These are phyloP conservation scores for Musca vetustissima DNA, from an alignment of 1,140 invertebrate genomes.

Conservation along the genomic window DNA sequence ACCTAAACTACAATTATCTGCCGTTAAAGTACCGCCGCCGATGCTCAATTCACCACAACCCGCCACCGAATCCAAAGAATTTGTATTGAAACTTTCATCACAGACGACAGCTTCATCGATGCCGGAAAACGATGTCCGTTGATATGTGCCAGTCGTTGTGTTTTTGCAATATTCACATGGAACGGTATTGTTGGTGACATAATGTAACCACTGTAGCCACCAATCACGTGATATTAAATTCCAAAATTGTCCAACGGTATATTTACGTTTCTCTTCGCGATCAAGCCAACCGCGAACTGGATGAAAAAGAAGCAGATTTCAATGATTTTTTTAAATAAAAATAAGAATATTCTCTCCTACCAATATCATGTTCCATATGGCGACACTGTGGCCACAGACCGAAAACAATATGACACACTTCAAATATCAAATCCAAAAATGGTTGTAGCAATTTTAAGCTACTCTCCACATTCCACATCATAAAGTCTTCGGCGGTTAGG, in stretches of 20 bases:
- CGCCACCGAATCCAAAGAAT: conserved; percentile 60
- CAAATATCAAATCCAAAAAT: conserved; percentile 76
- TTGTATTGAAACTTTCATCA: conserved; percentile 66
- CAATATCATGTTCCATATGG: conserved; percentile 78
- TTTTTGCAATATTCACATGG: conserved; percentile 53
- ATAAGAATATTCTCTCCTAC: conserved; percentile 51
- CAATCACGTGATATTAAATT: conserved; percentile 81
- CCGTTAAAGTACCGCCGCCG: conserved; percentile 54
- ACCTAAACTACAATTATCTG: conserved; percentile 56
- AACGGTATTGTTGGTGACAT: conserved; percentile 60
- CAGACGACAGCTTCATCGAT: conserved; percentile 64
- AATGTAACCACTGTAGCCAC: conserved; percentile 79
- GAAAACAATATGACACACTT: conserved; percentile 87
- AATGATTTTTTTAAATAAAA: conserved; percentile 8
- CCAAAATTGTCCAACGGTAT: conserved; percentile 80
- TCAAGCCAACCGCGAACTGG: conserved; percentile 75
- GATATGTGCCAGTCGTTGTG: conserved; percentile 28
- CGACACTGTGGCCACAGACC: conserved; percentile 77
- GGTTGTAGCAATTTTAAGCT: conserved; percentile 68
- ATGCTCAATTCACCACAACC: conserved; percentile 61
- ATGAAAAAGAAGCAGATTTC: not conserved
- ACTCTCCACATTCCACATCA: conserved; percentile 78
- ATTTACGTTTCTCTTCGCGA: conserved; percentile 72
- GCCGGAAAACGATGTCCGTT: conserved; percentile 30
- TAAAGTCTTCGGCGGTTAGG: conserved; percentile 73